Evolutionary conservation across 2,888 invertebrate species (phyloP), one percentile per base, ranked within the genome.

Genomic region (Gandaritis pyraliata): DNA sequence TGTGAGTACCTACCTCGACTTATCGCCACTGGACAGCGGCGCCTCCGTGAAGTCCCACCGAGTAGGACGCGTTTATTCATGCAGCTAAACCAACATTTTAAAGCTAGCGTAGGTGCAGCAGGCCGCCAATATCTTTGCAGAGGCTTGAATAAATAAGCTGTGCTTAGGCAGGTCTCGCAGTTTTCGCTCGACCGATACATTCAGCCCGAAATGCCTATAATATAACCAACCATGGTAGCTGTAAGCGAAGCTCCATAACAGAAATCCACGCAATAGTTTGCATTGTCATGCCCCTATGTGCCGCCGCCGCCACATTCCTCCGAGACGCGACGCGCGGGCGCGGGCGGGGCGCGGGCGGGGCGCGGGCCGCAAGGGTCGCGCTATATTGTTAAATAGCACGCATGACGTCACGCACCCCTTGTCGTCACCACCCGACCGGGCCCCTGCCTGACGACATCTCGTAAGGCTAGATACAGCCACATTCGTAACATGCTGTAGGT

Each of bases 321-420:
- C 16, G 43, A 8, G 10, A 15, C 3, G 43, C 8, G 43, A 16
- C 11, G 43, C 0, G 43, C 16, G 43, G 16, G 43, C 16, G 10
- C n/a, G n/a, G n/a, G n/a, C n/a, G n/a, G n/a, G n/a, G n/a, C n/a
- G n/a, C n/a, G n/a, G n/a, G n/a, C n/a, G n/a, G n/a, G n/a, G n/a
- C n/a, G n/a, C n/a, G 16, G 16, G n/a, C 38, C 4, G 4, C 61
- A 54, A 46, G 63, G 53, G 61, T 58, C 53, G 46, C 41, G 57
- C 55, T 23, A 65, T 76, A 75, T 76, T 77, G 76, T 77, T 76
- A 76, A 73, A 77, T 74, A 72, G 68, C 76, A 66, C 48, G 58
- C 64, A 58, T 66, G 66, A 64, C 62, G 56, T 65, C 64, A 66
- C 66, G 64, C 55, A 64, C 55, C 47, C 38, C 47, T 15, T 30